Evolutionary conservation across 2,888 invertebrate species (phyloP), one percentile per base, ranked within the genome.

Genomic region (Apoderus coryli): DNA sequence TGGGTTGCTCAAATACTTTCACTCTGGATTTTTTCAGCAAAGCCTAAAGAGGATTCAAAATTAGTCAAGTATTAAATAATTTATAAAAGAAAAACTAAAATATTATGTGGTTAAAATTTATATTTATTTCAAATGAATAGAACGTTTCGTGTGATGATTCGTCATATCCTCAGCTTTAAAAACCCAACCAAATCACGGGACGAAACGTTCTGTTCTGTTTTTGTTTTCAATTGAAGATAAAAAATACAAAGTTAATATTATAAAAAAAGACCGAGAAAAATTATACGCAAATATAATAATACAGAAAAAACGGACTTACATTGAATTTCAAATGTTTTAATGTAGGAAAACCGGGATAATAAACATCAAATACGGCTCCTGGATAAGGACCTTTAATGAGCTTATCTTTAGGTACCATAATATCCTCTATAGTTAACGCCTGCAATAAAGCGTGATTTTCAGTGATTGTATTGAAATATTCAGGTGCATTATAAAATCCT

Each of bases 271-370:
- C n/a, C n/a, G n/a, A n/a, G n/a, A n/a, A n/a, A n/a, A n/a, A n/a
- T n/a, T n/a, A n/a, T n/a, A n/a, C n/a, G n/a, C n/a, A n/a, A n/a
- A n/a, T n/a, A n/a, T n/a, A n/a, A n/a, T n/a, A n/a, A n/a, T n/a
- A n/a, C n/a, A n/a, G n/a, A n/a, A n/a, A n/a, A 13, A n/a, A n/a
- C n/a, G n/a, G 44, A 58, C 66, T 58, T 56, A 82, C 85, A 49
- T 61, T 67, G 53, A 88, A 88, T 13, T 75, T 63, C 19, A 95
- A 60, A 57, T 90, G 81, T 43, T 77, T 77, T 58, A 93, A 68
- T 1, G 89, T 89, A 0, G 95, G 93, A 55, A 96, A 96, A 6
- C 95, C 95, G 1, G 85, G 81, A 57, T 76, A 85, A 51, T 78
- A 73, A 29, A 78, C 65, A 45, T 79, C 72, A 16, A 72, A 56